phyloP scores from a whole-genome alignment of 2,113 vertebrate genomes.

The Hemibagrus wyckioides region DNA sequence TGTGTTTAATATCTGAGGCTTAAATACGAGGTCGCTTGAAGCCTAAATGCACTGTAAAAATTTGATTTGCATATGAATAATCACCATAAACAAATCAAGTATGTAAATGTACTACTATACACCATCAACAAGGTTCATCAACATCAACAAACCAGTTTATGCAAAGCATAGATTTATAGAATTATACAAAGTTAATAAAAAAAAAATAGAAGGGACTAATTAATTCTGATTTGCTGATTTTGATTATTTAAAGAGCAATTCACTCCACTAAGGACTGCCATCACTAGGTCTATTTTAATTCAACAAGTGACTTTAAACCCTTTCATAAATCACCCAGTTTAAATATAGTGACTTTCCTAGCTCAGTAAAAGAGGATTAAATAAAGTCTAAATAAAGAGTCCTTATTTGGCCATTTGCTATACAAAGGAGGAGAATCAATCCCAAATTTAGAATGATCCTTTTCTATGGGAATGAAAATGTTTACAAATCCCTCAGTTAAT shows the following conservation, averaged over 20 bases:
- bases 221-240: not conserved
- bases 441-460: conserved; percentile 13
- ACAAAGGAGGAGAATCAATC: conserved; percentile 27
- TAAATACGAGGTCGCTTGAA: not conserved
- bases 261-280: not conserved
- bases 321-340: conserved; percentile 12
- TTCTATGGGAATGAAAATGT: conserved; percentile 42
- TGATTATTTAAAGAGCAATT: not conserved
- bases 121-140: not conserved
- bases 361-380: conserved; percentile 5
- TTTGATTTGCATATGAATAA: not conserved
- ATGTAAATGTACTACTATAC: not conserved
- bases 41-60: not conserved
- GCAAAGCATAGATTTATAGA: not conserved
- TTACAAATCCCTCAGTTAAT: conserved; percentile 45
- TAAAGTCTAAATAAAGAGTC: not conserved
- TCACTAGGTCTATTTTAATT: not conserved
- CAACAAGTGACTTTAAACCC: conserved; percentile 2
- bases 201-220: not conserved
- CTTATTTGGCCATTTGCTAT: conserved; percentile 30
- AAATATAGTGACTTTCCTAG: conserved; percentile 16
- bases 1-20: not conserved
- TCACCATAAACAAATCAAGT: not conserved
- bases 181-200: not conserved
- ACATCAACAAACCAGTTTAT: not conserved